Base-by-base conservation (phyloP, 2,113 vertebrate species). In the Propithecus coquereli region DNA sequence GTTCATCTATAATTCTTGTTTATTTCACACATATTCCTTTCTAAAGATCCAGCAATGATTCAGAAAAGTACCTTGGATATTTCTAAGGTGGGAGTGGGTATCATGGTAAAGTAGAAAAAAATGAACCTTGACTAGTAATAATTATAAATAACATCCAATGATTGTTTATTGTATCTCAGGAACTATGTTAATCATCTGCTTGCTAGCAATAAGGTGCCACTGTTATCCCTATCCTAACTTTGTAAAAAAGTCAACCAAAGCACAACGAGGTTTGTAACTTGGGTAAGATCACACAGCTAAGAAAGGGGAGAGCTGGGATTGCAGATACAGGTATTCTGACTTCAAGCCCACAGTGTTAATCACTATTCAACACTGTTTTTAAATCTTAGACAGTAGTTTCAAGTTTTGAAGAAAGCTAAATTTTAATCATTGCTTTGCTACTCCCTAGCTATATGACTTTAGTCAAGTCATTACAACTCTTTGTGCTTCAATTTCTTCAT, bases 401-500 rank as follows among this genome's bases (percentile, higher is more conserved):
- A 85, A 65, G 9, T 80, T 81, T 86, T 90, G 23, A 93, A 8
- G 50, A 73, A 86, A 86, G 30, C 34, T 76, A 86, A 90, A 74
- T 86, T 90, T 17, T 90, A 95, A 76, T 61, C 73, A 70, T 90
- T 47, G 18, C 16, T 79, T 86, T 90, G 12, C 27, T 89, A 86
- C 11, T 90, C 12, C 57, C 45, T 85, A 68, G 10, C 73, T 90
- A 45, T 68, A 63, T 89, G 37, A 86, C 34, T 90, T 93, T 74
- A 90, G 59, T 95, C 45, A 85, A 92, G 34, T 61, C 59, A 87
- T 90, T 77, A 54, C 45, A 94, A 87, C 57, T 80, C 63, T 85
- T 85, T 92, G 54, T 85, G 47, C 47, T 92, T 89, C 71, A 74
- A 59, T 89, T 84, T 84, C 79, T 92, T 96, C 79, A 85, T 89